Percentiles rank a stretch among this genome's conserved stretches.
phyloP scores from a whole-genome alignment of 2,888 invertebrate genomes.

The Dilophus febrilis region DNA sequence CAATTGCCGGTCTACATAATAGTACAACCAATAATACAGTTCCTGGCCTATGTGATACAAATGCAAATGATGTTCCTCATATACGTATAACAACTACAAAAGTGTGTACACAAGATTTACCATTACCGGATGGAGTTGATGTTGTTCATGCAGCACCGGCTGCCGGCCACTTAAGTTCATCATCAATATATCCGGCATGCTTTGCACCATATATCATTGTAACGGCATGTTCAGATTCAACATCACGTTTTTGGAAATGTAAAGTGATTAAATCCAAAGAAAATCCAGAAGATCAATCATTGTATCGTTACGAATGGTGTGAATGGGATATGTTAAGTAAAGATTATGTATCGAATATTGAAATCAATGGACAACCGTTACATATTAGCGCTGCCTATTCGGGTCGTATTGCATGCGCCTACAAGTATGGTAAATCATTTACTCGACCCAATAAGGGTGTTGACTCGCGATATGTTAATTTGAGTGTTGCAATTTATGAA shows the following conservation, averaged over 20 bases:
- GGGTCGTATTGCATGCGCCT: slow-evolving; percentile 92
- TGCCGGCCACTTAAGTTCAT: slow-evolving; percentile 92
- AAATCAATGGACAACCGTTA: slow-evolving; percentile 69
- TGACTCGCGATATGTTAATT: slow-evolving; percentile 70
- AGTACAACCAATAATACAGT: slow-evolving; percentile 19
- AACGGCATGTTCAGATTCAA: slow-evolving; percentile 89
- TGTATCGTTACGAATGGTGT: slow-evolving; percentile 52
- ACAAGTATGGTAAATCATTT: slow-evolving; percentile 82
- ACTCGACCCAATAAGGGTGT: slow-evolving; percentile 48
- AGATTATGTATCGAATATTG: slow-evolving; percentile 43
- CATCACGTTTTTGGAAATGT: slow-evolving; percentile 73
- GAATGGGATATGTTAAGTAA: slow-evolving; percentile 83
- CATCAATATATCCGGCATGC: slow-evolving; percentile 98
- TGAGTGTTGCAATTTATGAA: slow-evolving; percentile 93
- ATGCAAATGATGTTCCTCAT: slow-evolving; percentile 34
- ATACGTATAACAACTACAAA: slow-evolving; percentile 77
- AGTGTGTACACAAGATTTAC: slow-evolving; percentile 79
- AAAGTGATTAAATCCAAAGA: slow-evolving; percentile 38
- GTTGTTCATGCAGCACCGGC: slow-evolving; percentile 88
- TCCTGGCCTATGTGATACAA: slow-evolving; percentile 7
- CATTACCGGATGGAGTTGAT: slow-evolving; percentile 77
- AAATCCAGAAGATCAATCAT: slow-evolving; percentile 15
- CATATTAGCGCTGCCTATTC: slow-evolving; percentile 96
- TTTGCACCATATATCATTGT: slow-evolving; percentile 92
- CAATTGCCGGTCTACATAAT: slow-evolving; percentile 9